phyloP scores from a whole-genome alignment of 2,888 invertebrate genomes.

The Tridacna crocea region DNA sequence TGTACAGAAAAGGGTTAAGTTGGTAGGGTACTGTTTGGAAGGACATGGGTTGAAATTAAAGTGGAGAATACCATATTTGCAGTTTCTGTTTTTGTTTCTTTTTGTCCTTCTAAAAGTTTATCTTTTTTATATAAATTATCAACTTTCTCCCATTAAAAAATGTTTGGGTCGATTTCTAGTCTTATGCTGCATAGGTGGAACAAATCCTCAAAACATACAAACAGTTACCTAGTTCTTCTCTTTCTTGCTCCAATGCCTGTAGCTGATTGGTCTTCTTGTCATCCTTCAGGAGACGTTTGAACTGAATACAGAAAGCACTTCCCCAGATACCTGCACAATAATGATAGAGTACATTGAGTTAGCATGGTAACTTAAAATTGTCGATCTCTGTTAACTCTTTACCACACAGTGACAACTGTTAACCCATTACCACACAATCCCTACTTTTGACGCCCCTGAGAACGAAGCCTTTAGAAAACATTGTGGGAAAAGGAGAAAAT shows the following conservation, averaged over 20 bases:
- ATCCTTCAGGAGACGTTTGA: conserved; percentile 83
- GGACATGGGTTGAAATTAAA: too few relatives aligned
- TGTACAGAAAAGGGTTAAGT: too few relatives aligned
- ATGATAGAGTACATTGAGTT: neutral
- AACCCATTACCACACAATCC: neutral
- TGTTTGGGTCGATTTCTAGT: too few relatives aligned
- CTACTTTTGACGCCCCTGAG: neutral
- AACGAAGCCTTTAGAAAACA: neutral
- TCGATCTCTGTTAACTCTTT: neutral
- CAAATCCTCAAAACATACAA: neutral
- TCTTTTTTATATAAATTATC: too few relatives aligned
- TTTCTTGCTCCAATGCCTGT: conserved; percentile 70
- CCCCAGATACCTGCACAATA: conserved; percentile 84
- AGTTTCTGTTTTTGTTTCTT: too few relatives aligned
- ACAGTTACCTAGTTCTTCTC: conserved; percentile 73
- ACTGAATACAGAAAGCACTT: conserved; percentile 85
- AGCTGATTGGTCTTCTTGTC: conserved; percentile 69
- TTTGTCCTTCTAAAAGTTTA: too few relatives aligned
- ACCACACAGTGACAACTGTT: neutral
- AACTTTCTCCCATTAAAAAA: too few relatives aligned
- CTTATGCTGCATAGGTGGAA: too few relatives aligned
- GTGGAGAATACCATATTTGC: too few relatives aligned
- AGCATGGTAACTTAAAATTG: too few relatives aligned
- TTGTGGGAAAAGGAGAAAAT: neutral
- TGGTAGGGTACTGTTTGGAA: too few relatives aligned